Percentiles rank a stretch among this genome's conserved stretches.
Evolutionary conservation across 2,113 vertebrate species (phyloP).

Genomic region (Puffinus mauretanicus): DNA sequence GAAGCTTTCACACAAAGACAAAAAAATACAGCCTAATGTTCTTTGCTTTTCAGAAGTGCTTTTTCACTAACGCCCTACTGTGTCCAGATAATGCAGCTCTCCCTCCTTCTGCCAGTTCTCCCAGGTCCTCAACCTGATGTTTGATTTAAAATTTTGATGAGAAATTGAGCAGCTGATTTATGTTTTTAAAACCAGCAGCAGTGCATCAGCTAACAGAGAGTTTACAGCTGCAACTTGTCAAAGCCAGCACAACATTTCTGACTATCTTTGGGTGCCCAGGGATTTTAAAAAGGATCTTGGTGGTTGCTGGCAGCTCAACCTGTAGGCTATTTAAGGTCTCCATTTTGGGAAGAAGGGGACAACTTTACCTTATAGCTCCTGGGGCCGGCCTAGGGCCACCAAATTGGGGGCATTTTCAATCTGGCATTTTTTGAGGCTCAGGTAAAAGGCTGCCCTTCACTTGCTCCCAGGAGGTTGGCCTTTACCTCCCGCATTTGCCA

Average conservation of each 20-base stretch:
- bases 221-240: neutral
- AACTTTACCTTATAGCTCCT: neutral
- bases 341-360: rapidly evolving
- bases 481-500: neutral
- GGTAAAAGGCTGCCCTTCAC: neutral
- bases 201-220: neutral
- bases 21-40: neutral
- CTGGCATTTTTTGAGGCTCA: neutral
- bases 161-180: neutral
- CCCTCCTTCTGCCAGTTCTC: neutral
- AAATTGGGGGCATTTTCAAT: neutral
- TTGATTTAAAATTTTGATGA: neutral
- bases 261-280: neutral
- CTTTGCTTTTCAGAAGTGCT: neutral
- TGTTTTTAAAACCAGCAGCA: neutral
- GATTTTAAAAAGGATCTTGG: neutral
- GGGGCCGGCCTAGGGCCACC: neutral
- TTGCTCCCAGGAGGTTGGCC: neutral
- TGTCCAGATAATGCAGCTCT: neutral
- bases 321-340: neutral
- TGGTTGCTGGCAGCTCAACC: neutral
- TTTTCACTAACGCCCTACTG: neutral
- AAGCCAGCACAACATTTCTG: neutral
- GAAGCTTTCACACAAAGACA: neutral
- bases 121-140: neutral